Percentiles rank a stretch among this genome's conserved stretches.
Conservation (phyloP, 2,113 vertebrate species). For the Noctilio leporinus region DNA sequence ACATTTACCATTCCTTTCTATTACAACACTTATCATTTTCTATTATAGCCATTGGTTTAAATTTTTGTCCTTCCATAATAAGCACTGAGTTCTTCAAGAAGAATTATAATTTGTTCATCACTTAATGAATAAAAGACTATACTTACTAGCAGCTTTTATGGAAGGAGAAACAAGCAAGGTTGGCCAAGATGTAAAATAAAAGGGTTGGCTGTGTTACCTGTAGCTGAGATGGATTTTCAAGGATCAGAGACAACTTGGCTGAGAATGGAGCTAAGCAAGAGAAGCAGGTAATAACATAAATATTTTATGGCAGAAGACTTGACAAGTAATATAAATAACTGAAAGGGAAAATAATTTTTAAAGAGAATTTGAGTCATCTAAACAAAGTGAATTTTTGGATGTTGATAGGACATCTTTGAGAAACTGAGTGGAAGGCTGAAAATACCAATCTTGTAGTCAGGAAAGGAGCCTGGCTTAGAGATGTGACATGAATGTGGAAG, state of each 20-base stretch:
- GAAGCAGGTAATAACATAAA: neutral
- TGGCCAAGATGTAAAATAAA: neutral
- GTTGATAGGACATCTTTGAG: neutral
- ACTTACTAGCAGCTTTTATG: neutral
- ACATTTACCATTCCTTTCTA: neutral
- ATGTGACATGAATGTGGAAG: neutral
- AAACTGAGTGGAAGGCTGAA: neutral
- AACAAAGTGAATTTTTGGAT: neutral
- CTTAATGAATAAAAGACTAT: neutral
- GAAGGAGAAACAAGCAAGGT: neutral
- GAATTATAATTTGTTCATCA: neutral
- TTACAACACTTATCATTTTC: neutral
- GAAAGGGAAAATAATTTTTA: neutral
- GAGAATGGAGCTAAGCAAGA: neutral
- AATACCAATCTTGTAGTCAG: neutral
- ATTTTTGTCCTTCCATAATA: neutral
- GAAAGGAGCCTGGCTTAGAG: neutral
- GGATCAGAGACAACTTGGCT: neutral
- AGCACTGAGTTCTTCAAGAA: neutral
- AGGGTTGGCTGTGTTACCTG: neutral
- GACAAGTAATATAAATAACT: neutral
- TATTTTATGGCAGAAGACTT: neutral
- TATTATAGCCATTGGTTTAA: neutral
- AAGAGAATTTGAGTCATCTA: neutral
- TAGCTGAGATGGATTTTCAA: neutral